A percentile compares a stretch with the other conserved stretches of the same genome.
Evolutionary conservation across 2,797 vertebrate species (phyloP).

Genomic region (Labeo calbasu): DNA sequence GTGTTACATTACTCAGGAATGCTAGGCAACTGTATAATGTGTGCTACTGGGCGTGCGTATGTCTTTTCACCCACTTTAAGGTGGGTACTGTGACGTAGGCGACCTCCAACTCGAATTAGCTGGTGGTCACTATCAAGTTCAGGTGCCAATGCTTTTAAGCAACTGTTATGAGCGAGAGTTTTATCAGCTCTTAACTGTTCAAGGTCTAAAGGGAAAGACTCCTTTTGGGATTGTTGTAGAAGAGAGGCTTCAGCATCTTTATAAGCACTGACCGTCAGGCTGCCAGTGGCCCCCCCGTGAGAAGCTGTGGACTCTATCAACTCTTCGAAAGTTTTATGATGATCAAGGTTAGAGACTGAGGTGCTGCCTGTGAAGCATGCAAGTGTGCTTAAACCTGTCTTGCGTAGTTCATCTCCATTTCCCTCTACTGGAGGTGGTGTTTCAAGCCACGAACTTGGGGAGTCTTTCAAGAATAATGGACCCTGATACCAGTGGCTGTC

Average conservation of each 20-base stretch:
- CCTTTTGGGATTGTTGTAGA: not conserved
- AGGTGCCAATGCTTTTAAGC: not conserved
- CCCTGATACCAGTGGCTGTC: not conserved
- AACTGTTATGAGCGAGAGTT: not conserved
- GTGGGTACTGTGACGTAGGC: not conserved
- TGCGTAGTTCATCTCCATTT: not conserved
- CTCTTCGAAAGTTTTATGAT: not conserved
- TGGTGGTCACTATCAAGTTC: not conserved
- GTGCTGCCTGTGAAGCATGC: not conserved
- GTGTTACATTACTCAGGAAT: not conserved
- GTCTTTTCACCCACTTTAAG: not conserved
- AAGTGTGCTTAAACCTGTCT: not conserved
- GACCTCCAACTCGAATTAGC: not conserved
- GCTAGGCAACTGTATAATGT: not conserved
- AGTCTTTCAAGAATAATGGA: not conserved
- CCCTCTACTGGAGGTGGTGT: not conserved
- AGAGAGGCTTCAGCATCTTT: not conserved
- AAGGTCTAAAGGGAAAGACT: not conserved
- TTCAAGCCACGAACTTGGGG: not conserved
- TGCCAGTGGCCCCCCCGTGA: accelerated
- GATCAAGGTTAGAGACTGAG: not conserved
- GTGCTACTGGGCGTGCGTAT: not conserved
- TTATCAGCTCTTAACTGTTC: not conserved
- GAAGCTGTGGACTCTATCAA: not conserved
- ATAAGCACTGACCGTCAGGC: not conserved